These are phyloP conservation scores for Micrastur ruficollis DNA, from an alignment of 2,797 vertebrate genomes.

Conservation along the genomic window DNA sequence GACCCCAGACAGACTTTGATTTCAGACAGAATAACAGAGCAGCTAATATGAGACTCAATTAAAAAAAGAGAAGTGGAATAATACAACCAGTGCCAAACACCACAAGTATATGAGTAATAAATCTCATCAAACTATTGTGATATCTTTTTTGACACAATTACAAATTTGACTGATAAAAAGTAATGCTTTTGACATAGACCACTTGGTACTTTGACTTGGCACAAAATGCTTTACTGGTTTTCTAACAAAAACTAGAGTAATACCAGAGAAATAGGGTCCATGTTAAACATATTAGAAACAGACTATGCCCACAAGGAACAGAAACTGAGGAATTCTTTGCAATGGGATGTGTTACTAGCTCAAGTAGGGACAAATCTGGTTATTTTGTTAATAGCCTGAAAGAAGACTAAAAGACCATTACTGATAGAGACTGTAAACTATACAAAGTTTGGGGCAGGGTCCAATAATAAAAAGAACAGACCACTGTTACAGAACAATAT, in stretches of 20 bases:
- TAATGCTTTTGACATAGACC: not conserved
- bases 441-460: not conserved
- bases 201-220: not conserved
- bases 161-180: not conserved
- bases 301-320: not conserved
- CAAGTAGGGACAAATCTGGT: not conserved
- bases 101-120: not conserved
- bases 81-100: slow-evolving; percentile 1
- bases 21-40: slow-evolving; percentile 33
- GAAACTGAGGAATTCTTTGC: not conserved
- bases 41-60: not conserved
- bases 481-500: not conserved
- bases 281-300: not conserved
- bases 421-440: not conserved
- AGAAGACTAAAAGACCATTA: not conserved
- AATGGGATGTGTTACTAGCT: not conserved
- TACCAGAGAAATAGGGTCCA: not conserved
- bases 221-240: not conserved
- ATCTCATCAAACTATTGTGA: not conserved
- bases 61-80: slow-evolving; percentile 14
- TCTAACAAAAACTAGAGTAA: not conserved
- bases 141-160: not conserved
- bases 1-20: slow-evolving; percentile 26
- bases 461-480: not conserved
- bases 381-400: not conserved